Base-by-base conservation (phyloP, 2,888 invertebrate species). In the Ophion ventricosus region DNA sequence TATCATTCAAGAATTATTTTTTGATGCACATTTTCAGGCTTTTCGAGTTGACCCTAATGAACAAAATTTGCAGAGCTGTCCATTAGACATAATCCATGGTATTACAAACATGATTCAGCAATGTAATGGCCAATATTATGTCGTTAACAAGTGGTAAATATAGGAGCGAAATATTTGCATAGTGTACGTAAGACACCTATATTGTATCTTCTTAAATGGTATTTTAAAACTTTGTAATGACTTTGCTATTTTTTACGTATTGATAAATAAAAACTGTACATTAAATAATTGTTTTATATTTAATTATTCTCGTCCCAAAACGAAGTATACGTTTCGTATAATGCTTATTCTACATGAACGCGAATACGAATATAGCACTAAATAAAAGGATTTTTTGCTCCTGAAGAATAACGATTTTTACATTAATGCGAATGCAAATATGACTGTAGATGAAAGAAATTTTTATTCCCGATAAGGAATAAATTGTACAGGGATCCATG, bases 41-140 rank as follows among this genome's bases (percentile, higher is more conserved):
- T 40, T 66, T 40, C 20, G 20, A 66, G 40, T 66, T 14, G 14
- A 66, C 20, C 64, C 64, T 11, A 40, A 4, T 14, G 64, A 66
- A 66, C 7, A 17, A 66, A 66, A 66, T 26, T 66, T 40, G 20
- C 20, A 40, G 20, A 66, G 40, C 29, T 66, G 20, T 40, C 20
- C 64, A 66, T 66, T 66, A 26, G 20, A 66, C 40, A 66, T 40
- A 40, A 66, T 64, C n/a, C n/a, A 35, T 66, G 64, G 64, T 2
- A 66, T 40, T 66, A 66, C 29, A 25, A 66, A 66, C 20, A 66
- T 66, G 25, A 66, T 66, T 29, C 63, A 63, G 59, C 59, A 59
- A 59, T 59, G 63, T 63, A 63, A 63, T 29, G 29, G 63, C 29
- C 23, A 63, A 63, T 66, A 66, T 66, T 40, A 66, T 40, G 20